These are phyloP conservation scores for Glossophaga mutica DNA, from an alignment of 2,797 vertebrate genomes.

Conservation along the genomic window DNA sequence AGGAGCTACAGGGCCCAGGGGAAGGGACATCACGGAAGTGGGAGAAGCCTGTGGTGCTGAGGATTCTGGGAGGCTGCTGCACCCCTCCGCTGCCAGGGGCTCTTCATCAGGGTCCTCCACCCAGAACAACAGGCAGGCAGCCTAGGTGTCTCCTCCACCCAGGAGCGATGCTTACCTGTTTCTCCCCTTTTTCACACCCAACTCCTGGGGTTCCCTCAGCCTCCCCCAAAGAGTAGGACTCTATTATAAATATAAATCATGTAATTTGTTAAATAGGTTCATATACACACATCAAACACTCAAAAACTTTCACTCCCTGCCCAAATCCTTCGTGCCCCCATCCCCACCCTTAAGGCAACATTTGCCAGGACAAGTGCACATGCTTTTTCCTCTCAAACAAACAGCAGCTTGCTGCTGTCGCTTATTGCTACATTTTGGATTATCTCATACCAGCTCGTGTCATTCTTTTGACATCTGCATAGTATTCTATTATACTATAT, in stretches of 20 bases:
- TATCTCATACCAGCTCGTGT: neutral
- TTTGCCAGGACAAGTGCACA: neutral
- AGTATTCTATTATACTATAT: neutral
- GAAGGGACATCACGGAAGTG: no score
- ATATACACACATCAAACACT: neutral
- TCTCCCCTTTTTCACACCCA: neutral
- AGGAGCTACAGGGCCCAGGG: neutral
- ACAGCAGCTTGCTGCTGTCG: neutral
- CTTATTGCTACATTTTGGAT: neutral
- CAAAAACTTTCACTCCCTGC: neutral
- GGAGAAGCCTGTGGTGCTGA: neutral
- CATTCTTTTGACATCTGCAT: neutral
- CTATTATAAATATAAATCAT: neutral
- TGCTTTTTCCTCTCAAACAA: neutral
- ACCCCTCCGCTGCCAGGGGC: neutral
- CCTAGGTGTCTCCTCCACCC: neutral
- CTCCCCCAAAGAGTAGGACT: neutral
- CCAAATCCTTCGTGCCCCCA: rapidly evolving
- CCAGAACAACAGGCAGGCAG: neutral
- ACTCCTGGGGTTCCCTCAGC: neutral
- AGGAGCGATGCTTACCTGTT: neutral
- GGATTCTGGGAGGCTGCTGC: neutral
- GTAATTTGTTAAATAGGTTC: neutral
- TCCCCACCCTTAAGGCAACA: neutral
- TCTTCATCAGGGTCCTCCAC: no score